Base-by-base conservation (phyloP, 2,888 invertebrate species). In the Tortrix viridana region DNA sequence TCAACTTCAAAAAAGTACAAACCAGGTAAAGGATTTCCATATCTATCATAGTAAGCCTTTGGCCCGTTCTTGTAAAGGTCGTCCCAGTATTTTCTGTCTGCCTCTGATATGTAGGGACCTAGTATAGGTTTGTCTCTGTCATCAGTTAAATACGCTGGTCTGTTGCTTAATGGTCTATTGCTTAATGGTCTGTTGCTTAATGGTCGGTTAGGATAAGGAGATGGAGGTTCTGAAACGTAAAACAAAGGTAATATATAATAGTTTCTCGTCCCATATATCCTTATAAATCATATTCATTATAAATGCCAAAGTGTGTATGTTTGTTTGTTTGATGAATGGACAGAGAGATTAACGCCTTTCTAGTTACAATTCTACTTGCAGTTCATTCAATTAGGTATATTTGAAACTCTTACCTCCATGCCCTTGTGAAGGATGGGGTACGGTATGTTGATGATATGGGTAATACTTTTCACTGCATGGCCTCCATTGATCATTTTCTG, bases 391-490 rank as follows among this genome's bases (percentile, higher is more conserved):
- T n/a, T n/a, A n/a, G n/a, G n/a, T n/a, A n/a, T 1, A 16, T 18
- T 54, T n/a, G 5, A 19, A 19, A 19, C 3, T 9, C 58, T 66
- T 64, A 86, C 88, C 86, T 75, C 79, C 79, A 52, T 86, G 77
- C 1, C 79, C 84, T 55, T 88, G 86, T 0, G 88, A 84, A 0
- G 90, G 88, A 67, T 92, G 89, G 0, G 89, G 89, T 0, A 79
- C 77, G 6, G 89, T 87, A 44, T 93, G 88, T 12, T 89, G 80
- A 70, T 89, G 82, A 77, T 95, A 93, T 0, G 97, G 96, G 71
- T 94, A 96, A 80, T 97, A 97, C 48, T 95, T 94, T 72, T 97
- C 97, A 72, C 95, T 97, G 84, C 97, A 97, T 6, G 97, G 97
- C 7, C 97, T 93, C 97, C 97, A 97, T 80, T 97, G 97, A 62